Conservation (phyloP, 1,140 invertebrate species). For the Notospermus geniculatus region DNA sequence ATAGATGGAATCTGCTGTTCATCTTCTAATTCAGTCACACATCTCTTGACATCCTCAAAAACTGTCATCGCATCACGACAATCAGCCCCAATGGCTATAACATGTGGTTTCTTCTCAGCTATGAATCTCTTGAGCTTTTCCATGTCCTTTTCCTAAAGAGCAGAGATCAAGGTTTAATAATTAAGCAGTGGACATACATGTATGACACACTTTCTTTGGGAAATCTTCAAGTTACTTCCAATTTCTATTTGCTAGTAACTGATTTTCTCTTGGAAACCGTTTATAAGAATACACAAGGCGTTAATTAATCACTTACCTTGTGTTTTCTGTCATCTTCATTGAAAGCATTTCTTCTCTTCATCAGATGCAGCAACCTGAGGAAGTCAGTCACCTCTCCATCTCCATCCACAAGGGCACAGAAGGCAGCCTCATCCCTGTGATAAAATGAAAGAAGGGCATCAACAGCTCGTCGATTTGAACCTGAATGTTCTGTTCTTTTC, state of each 20-base stretch:
- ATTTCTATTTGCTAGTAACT: too few species aligned
- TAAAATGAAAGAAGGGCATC: constrained; percentile 15
- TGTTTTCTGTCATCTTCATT: constrained; percentile 69
- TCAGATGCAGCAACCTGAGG: constrained; percentile 78
- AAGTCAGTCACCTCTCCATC: constrained; percentile 92
- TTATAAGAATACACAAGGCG: constrained; percentile 10
- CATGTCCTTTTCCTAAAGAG: constrained; percentile 72
- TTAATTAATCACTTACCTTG: too few species aligned
- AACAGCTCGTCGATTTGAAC: too few species aligned
- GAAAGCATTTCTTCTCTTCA: constrained; percentile 77
- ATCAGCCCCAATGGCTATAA: constrained; percentile 86
- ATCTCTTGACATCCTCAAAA: constrained; percentile 77
- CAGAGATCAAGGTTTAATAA: constrained; percentile 17
- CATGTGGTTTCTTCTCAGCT: constrained; percentile 86
- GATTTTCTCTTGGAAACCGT: too few species aligned
- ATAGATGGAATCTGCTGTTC: constrained; percentile 87
- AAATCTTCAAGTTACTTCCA: too few species aligned
- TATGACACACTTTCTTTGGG: too few species aligned
- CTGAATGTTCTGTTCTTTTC: too few species aligned
- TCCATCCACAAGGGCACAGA: constrained; percentile 79
- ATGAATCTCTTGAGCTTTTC: constrained; percentile 83
- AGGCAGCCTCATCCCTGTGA: constrained; percentile 73
- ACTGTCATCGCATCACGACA: constrained; percentile 70
- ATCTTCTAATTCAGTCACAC: constrained; percentile 69
- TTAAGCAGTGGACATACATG: too few species aligned